Evolutionary conservation across 2,797 vertebrate genomes (phyloP).

Genomic region (Manis pentadactyla): DNA sequence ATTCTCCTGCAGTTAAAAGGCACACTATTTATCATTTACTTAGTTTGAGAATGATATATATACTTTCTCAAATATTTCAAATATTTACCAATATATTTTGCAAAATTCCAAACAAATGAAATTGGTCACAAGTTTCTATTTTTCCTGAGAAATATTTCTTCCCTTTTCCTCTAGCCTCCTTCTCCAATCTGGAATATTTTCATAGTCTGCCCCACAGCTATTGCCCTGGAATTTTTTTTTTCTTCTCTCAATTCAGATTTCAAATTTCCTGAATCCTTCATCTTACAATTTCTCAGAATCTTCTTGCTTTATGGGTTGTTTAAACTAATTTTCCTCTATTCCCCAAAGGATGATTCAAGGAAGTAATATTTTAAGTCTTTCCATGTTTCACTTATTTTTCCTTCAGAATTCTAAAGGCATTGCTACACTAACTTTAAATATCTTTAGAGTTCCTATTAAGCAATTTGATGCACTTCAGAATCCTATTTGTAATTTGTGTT

Average conservation of each 20-base stretch:
- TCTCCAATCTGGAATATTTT: background rate
- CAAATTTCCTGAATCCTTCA: background rate
- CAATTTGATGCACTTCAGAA: background rate
- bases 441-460: background rate
- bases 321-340: background rate
- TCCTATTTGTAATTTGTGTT: background rate
- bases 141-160: background rate
- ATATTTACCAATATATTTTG: background rate
- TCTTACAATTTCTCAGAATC: background rate
- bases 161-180: background rate
- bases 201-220: fast-evolving
- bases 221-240: background rate
- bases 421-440: background rate
- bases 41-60: background rate
- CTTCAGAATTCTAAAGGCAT: background rate
- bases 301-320: background rate
- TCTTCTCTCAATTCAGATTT: background rate
- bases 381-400: background rate
- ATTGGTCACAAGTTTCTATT: background rate
- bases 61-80: background rate
- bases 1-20: background rate
- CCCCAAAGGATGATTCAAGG: background rate
- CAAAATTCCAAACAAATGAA: background rate
- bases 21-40: background rate
- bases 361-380: background rate